These are phyloP conservation scores for Phalacrocorax brasilianus DNA, from an alignment of 2,113 vertebrate species.

Conservation along the genomic window DNA sequence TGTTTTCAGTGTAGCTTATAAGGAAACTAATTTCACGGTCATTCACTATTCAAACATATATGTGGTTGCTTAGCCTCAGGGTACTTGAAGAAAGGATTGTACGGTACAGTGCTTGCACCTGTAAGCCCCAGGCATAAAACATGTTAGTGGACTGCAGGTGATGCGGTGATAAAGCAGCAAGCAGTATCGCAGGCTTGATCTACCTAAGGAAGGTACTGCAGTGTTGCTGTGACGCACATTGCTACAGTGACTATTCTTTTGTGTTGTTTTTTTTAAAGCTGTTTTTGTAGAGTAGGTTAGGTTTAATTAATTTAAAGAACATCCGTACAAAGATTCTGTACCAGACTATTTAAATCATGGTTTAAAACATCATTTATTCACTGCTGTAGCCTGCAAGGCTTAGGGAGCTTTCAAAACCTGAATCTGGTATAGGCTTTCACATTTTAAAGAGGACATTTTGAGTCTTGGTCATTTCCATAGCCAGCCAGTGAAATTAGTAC, in stretches of 20 bases:
- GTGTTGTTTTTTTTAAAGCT: not conserved
- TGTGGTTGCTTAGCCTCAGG: not conserved
- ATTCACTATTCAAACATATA: not conserved
- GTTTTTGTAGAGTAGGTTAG: not conserved
- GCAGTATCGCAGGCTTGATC: not conserved
- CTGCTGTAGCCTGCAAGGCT: not conserved
- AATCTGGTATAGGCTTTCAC: not conserved
- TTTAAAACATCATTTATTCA: not conserved
- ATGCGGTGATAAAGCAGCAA: not conserved
- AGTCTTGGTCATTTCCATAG: not conserved
- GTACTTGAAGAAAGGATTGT: not conserved
- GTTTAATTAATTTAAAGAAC: not conserved
- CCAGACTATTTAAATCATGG: not conserved
- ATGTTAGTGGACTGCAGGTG: not conserved
- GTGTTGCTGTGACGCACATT: not conserved
- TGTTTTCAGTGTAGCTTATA: not conserved
- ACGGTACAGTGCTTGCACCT: not conserved
- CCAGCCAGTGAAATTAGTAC: not conserved
- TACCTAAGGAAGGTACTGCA: not conserved
- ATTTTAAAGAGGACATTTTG: not conserved
- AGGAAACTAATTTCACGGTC: slow-evolving; percentile 10
- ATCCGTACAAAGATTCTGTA: not conserved
- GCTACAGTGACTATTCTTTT: not conserved
- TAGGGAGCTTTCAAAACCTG: not conserved
- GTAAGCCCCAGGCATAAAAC: not conserved